Conservation (phyloP, 2,888 invertebrate species). For the Ornithoptera priamus region DNA sequence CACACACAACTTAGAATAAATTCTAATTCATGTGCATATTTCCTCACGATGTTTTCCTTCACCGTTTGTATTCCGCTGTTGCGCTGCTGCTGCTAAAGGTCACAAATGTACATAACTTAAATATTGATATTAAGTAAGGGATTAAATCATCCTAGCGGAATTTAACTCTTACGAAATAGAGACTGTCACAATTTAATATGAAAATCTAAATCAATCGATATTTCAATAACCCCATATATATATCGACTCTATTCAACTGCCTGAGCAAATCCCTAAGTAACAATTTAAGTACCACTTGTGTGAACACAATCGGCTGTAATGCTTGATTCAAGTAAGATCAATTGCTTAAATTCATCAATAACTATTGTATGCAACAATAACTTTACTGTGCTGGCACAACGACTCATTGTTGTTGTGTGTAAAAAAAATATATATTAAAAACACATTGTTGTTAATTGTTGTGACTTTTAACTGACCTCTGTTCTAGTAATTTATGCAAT, state of each 20-base stretch:
- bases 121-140: too few species aligned
- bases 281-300: conserved; percentile 25
- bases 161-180: background rate
- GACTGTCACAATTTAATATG: background rate
- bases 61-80: too few species aligned
- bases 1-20: too few species aligned
- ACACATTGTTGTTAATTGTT: conserved; percentile 16
- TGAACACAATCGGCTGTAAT: conserved; percentile 31
- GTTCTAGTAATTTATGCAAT: conserved; percentile 3
- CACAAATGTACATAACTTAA: too few species aligned
- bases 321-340: conserved; percentile 24
- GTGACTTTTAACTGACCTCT: conserved; percentile 20
- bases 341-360: conserved; percentile 27
- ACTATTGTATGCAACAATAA: conserved; percentile 26
- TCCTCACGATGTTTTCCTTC: too few species aligned
- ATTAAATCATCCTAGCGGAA: background rate
- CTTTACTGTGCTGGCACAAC: conserved; percentile 15
- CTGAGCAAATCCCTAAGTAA: conserved; percentile 7
- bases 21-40: too few species aligned
- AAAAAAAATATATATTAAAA: conserved; percentile 12
- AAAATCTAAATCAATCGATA: conserved; percentile 16
- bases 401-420: conserved; percentile 11
- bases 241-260: conserved; percentile 11
- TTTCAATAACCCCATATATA: background rate
- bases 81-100: too few species aligned